Evolutionary conservation across 1,140 invertebrate genomes (phyloP).

Genomic region (Araneus ventricosus): DNA sequence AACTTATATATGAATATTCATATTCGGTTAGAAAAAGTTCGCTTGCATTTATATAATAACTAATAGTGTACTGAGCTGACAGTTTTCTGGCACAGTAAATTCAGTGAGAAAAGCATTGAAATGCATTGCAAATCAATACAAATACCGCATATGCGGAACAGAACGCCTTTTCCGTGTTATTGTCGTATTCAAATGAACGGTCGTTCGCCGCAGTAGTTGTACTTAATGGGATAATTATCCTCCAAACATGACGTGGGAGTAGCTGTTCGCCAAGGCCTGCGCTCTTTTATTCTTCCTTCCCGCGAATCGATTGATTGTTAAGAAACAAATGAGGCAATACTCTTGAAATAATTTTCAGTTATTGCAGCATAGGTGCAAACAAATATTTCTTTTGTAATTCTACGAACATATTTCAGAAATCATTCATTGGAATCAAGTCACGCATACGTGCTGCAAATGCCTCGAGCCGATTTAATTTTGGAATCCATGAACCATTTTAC

Average conservation of each 20-base stretch:
- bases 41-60: neutral
- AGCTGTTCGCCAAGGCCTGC: neutral
- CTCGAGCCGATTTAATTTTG: too few species aligned
- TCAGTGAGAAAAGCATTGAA: neutral
- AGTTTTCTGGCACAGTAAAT: neutral
- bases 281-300: neutral
- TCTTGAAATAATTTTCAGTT: neutral
- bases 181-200: slow-evolving; percentile 9
- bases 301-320: neutral
- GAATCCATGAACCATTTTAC: too few species aligned
- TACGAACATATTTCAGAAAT: too few species aligned
- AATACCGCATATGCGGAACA: neutral
- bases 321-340: neutral
- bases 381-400: too few species aligned
- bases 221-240: slow-evolving; percentile 1
- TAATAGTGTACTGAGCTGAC: neutral
- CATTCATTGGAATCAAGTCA: too few species aligned
- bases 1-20: too few species aligned
- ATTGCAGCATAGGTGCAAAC: too few species aligned
- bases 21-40: too few species aligned
- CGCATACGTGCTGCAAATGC: too few species aligned
- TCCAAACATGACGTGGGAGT: neutral
- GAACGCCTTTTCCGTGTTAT: slow-evolving; percentile 47
- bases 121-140: neutral
- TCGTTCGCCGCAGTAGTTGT: neutral